A percentile compares a stretch with the other conserved stretches of the same genome.
Evolutionary conservation across 2,113 vertebrate genomes (phyloP).

Genomic region (Passer montanus): DNA sequence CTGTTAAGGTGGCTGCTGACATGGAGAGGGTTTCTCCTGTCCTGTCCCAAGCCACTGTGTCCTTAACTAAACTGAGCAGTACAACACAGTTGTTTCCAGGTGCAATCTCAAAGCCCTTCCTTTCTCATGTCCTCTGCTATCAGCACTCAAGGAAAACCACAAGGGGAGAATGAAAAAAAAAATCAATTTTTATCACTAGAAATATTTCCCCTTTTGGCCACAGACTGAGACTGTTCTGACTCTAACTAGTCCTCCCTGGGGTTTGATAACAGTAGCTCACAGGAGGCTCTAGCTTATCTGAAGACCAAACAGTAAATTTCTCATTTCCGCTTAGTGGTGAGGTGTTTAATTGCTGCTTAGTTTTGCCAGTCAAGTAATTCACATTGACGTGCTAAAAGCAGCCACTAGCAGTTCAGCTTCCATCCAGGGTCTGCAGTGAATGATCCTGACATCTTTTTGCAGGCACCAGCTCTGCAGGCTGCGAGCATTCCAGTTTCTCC

Average conservation of each 20-base stretch:
- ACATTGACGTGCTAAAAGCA: conserved; percentile 76
- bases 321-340: conserved; percentile 77
- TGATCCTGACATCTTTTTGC: conserved; percentile 76
- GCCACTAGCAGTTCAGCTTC: conserved; percentile 74
- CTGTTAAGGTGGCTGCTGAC: neutral
- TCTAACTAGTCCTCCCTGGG: conserved; percentile 26
- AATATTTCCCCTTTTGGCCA: conserved; percentile 28
- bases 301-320: conserved; percentile 79
- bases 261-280: conserved; percentile 58
- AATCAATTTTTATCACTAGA: conserved; percentile 38
- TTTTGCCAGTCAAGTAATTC: conserved; percentile 81
- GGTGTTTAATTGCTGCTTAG: conserved; percentile 83
- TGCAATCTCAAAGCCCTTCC: neutral
- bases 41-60: neutral
- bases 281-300: conserved; percentile 67
- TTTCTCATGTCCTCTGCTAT: neutral
- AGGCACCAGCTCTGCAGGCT: conserved; percentile 56
- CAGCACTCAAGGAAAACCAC: neutral
- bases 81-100: neutral
- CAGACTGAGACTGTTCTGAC: conserved; percentile 6
- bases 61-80: conserved; percentile 11
- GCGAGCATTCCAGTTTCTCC: conserved; percentile 77
- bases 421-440: conserved; percentile 67
- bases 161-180: conserved; percentile 18
- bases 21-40: neutral